phyloP scores from a whole-genome alignment of 2,797 vertebrate species.

The Podargus strigoides region DNA sequence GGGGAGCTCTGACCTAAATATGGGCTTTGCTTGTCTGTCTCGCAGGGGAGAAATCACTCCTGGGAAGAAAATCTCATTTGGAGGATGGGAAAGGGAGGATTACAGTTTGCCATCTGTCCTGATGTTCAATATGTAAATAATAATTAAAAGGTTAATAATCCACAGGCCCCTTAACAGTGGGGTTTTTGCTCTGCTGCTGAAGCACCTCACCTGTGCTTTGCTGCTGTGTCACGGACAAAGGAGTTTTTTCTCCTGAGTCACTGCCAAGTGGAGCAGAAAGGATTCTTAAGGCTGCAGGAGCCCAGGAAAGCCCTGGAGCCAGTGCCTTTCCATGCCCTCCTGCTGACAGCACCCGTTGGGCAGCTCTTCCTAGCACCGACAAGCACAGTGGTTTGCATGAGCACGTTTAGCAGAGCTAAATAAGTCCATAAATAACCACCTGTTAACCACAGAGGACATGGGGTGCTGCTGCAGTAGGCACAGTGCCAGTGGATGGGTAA shows the following conservation, averaged over 20 bases:
- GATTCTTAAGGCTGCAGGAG: background rate
- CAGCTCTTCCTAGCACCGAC: rapidly evolving
- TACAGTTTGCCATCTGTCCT: background rate
- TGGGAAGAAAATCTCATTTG: background rate
- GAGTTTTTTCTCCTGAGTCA: background rate
- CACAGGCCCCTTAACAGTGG: background rate
- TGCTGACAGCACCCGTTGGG: background rate
- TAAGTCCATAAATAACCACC: too few species aligned
- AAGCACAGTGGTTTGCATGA: rapidly evolving
- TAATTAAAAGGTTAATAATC: background rate
- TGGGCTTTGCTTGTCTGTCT: background rate
- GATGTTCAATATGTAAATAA: background rate
- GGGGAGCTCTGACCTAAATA: background rate
- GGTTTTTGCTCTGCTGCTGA: background rate
- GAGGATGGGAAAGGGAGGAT: background rate
- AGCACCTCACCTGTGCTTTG: background rate
- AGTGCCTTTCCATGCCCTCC: rapidly evolving
- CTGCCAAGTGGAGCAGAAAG: background rate
- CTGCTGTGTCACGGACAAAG: rapidly evolving
- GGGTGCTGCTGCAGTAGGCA: background rate
- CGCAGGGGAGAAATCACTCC: background rate
- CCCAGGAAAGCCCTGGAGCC: background rate
- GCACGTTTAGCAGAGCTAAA: background rate
- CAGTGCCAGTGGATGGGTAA: background rate
- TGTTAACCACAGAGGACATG: rapidly evolving